Evolutionary conservation across 2,113 vertebrate genomes (phyloP).

Genomic region (Gulo gulo): DNA sequence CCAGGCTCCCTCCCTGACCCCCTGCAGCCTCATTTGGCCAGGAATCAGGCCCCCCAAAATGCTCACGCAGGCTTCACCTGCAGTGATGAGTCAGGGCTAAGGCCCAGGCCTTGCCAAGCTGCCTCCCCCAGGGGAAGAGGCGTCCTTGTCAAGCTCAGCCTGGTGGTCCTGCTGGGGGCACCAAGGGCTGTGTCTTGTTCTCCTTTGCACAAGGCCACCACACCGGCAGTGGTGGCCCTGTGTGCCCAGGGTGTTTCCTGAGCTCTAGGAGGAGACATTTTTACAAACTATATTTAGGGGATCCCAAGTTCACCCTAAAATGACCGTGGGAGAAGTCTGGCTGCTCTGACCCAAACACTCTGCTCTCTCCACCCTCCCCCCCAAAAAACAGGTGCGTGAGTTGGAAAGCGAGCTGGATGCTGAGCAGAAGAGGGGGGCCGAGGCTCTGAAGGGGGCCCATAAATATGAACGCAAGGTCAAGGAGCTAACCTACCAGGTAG

Average conservation of each 20-base stretch:
- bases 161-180: not conserved
- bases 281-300: not conserved
- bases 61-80: not conserved
- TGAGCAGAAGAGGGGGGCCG: conserved; percentile 85
- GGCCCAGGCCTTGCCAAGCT: not conserved
- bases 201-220: not conserved
- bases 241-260: not conserved
- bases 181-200: not conserved
- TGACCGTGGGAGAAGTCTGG: not conserved
- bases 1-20: not conserved
- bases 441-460: conserved; percentile 84
- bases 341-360: not conserved
- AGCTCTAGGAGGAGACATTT: not conserved
- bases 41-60: not conserved
- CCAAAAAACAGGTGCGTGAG: conserved; percentile 83
- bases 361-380: not conserved
- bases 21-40: not conserved
- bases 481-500: conserved; percentile 85
- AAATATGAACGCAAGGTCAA: conserved; percentile 85
- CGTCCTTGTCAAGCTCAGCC: not conserved
- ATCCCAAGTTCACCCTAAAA: not conserved
- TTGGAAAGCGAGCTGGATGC: conserved; percentile 84
- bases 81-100: not conserved
- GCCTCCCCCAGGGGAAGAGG: not conserved
- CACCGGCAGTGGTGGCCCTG: not conserved